Evolutionary conservation across 2,113 vertebrate genomes (phyloP).

Genomic region (Pollimyrus isidori): DNA sequence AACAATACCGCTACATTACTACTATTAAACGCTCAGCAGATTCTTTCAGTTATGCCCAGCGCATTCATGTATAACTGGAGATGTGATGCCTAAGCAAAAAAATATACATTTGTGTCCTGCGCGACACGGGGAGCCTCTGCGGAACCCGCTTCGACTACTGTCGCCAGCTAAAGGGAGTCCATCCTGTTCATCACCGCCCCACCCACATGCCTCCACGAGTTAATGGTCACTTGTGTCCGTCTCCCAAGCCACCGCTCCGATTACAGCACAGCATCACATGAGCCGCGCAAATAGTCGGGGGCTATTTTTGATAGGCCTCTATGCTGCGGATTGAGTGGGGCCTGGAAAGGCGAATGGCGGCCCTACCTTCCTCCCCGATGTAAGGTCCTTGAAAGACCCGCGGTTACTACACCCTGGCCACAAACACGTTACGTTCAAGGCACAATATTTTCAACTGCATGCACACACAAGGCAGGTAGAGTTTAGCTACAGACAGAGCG

Average conservation of each 20-base stretch:
- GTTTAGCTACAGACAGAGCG: background rate
- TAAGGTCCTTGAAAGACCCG: background rate
- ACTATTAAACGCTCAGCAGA: slow-evolving; percentile 3
- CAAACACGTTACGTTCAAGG: background rate
- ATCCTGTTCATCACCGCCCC: background rate
- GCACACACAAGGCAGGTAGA: background rate
- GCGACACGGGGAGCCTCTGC: background rate
- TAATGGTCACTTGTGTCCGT: background rate
- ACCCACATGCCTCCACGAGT: background rate
- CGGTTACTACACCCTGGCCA: background rate
- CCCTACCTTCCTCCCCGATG: background rate
- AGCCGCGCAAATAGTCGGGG: slow-evolving; percentile 33
- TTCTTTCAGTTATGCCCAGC: background rate
- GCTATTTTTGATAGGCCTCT: slow-evolving; percentile 24
- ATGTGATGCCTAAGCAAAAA: no score
- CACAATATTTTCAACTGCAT: background rate
- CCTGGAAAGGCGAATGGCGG: background rate
- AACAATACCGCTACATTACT: background rate
- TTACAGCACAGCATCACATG: slow-evolving; percentile 33
- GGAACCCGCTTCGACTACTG: background rate
- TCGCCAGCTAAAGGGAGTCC: background rate
- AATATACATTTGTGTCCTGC: no score
- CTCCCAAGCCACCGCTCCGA: slow-evolving; percentile 6
- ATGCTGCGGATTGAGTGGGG: slow-evolving; percentile 11
- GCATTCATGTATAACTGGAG: background rate